Base-by-base conservation (phyloP, 2,888 invertebrate genomes). In the Epirrhoe tristata region DNA sequence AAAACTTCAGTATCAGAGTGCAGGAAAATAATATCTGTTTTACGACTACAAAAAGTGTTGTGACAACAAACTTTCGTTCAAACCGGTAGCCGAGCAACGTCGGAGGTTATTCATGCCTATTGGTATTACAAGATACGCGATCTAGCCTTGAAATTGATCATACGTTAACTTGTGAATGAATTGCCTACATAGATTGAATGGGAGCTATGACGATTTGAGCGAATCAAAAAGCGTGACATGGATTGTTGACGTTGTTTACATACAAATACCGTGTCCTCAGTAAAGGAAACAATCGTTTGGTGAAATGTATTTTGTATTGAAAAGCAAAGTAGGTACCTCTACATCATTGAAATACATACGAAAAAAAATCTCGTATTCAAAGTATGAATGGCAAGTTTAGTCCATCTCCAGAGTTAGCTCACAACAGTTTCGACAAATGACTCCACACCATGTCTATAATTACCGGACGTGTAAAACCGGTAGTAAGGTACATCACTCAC, bases 391-490 rank as follows among this genome's bases (percentile, higher is more conserved):
- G 50, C 32, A 14, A 48, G 57, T 43, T 58, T 16, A 56, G 63
- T 51, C 53, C 57, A 66, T 66, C 63, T 69, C 63, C 55, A 65
- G 58, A 61, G 61, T 55, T 51, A 31, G 66, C 61, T 68, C 69
- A 71, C 65, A 67, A 69, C 62, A 72, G 69, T 72, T 70, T 70
- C 67, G 84, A 89, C 89, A 89, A 90, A 88, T 90, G 88, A 84
- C 82, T 82, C 72, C 74, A 81, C 82, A 82, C 83, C 81, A 81
- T 74, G 77, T 74, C 79, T 82, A 83, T 92, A 90, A 89, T 89
- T 86, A 89, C 87, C 80, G 76, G 76, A 77, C 74, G 89, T 82
- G 92, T 91, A 93, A 93, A 93, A 91, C 93, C 92, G 91, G 92
- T 93, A 93, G 92, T 82, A 81, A 77, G 80, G 81, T 82, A 82